These are phyloP conservation scores for Phymatocera aterrima DNA, from an alignment of 2,888 invertebrate genomes.

Conservation along the genomic window DNA sequence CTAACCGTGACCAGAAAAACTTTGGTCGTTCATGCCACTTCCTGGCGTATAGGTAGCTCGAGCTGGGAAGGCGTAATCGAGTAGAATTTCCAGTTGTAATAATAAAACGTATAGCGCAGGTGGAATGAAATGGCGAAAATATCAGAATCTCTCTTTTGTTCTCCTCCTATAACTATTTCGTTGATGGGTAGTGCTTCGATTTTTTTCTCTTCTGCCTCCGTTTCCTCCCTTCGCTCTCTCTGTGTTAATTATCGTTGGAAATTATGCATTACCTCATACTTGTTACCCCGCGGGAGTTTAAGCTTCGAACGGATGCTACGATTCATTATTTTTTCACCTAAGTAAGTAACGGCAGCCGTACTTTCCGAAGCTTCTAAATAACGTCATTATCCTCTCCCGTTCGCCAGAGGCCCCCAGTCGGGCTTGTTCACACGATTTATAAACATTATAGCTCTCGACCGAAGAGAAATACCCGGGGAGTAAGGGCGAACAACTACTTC, in stretches of 20 bases:
- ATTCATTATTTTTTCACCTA: constrained; percentile 45
- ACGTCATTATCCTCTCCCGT: constrained; percentile 43
- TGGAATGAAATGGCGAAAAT: neutral
- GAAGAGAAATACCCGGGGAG: constrained; percentile 22
- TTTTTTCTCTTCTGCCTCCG: neutral
- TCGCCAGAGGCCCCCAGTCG: constrained; percentile 9
- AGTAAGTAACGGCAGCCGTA: neutral
- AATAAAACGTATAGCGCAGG: neutral
- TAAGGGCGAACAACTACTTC: too few relatives aligned
- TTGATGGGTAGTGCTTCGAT: neutral
- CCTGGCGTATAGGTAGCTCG: too few relatives aligned
- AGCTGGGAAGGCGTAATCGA: neutral
- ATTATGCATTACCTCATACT: neutral
- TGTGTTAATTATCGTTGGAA: neutral
- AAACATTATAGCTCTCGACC: constrained; percentile 41
- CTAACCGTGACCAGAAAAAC: neutral
- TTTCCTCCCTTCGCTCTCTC: too few relatives aligned
- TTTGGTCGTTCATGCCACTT: neutral
- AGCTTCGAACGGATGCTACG: constrained; percentile 26
- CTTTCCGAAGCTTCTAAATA: constrained; percentile 46
- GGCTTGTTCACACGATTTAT: constrained; percentile 47
- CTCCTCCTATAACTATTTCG: too few relatives aligned
- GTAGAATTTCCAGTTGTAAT: neutral
- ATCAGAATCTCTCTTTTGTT: neutral
- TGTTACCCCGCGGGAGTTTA: neutral